Evolutionary conservation across 1,140 invertebrate genomes (phyloP).

Genomic region (Physella acuta): DNA sequence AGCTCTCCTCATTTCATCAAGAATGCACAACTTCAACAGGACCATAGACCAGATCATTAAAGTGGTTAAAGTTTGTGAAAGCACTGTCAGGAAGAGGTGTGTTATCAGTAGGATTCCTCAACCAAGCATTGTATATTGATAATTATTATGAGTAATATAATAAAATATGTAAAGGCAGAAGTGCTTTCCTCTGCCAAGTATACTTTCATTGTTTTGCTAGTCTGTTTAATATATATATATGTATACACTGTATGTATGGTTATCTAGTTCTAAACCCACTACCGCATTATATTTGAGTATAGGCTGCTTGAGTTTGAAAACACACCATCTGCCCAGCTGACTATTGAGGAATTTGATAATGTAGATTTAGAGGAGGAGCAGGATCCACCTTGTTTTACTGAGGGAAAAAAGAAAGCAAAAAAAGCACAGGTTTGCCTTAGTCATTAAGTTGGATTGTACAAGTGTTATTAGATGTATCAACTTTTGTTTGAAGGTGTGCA

Average conservation of each 20-base stretch:
- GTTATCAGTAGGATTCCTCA: too few relatives aligned
- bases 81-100: slow-evolving; percentile 85
- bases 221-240: too few relatives aligned
- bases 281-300: background rate
- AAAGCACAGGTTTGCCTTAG: slow-evolving; percentile 36
- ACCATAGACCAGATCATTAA: slow-evolving; percentile 87
- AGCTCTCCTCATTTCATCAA: slow-evolving; percentile 90
- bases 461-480: too few relatives aligned
- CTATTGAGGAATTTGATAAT: slow-evolving; percentile 94
- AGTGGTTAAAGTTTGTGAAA: slow-evolving; percentile 94
- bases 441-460: too few relatives aligned
- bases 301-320: slow-evolving; percentile 92
- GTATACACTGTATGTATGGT: too few relatives aligned
- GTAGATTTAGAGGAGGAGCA: slow-evolving; percentile 95
- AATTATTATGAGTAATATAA: too few relatives aligned
- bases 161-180: too few relatives aligned
- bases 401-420: slow-evolving; percentile 74
- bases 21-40: slow-evolving; percentile 88
- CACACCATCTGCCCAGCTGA: slow-evolving; percentile 86
- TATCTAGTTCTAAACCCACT: too few relatives aligned
- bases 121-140: too few relatives aligned
- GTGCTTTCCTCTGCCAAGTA: too few relatives aligned
- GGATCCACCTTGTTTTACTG: slow-evolving; percentile 88
- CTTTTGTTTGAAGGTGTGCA: background rate
- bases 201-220: too few relatives aligned